Base-by-base conservation (phyloP, 2,113 vertebrate genomes). In the Xyliphius kryptos region DNA sequence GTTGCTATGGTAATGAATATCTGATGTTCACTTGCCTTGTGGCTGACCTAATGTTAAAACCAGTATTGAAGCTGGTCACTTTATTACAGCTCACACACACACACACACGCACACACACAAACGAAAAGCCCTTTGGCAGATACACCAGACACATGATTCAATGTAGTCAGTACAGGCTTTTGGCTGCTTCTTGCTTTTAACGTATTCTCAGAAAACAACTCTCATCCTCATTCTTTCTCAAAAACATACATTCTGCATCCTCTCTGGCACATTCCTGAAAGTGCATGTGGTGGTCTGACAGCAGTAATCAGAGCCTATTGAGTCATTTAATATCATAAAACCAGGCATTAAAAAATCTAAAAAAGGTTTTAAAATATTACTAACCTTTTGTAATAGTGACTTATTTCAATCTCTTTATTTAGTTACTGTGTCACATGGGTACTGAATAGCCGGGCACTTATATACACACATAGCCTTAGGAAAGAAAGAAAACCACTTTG, bases 351-450 rank as follows among this genome's bases (percentile, higher is more conserved):
- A 73, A 67, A 75, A 83, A 86, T 82, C 80, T 79, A 81, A 82
- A 78, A 85, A 83, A 81, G 76, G 76, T 76, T 83, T 81, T 84
- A 85, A 32, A 32, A 77, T 82, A 78, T 79, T 79, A 76, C 51
- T 72, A 65, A 74, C 61, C 56, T 69, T 72, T 64, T 41, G 64
- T 81, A 81, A 86, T 86, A 85, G 76, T 69, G 43, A 37, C 14
- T 66, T 77, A 75, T 82, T 83, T 84, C 84, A 81, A 70, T 81
- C 73, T 74, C 78, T 83, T 83, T 79, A 75, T 65, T 76, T 78
- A 77, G 81, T 84, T 77, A 71, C 67, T 63, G 67, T 59, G 56
- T 75, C 64, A 74, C 63, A 54, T 52, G 72, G 58, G 5, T 12
- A 61, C 48, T 68, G 70, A 56, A 11, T 52, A 70, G 69, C 72